Conservation (phyloP, 2,888 invertebrate genomes). For the Gibbula magus region DNA sequence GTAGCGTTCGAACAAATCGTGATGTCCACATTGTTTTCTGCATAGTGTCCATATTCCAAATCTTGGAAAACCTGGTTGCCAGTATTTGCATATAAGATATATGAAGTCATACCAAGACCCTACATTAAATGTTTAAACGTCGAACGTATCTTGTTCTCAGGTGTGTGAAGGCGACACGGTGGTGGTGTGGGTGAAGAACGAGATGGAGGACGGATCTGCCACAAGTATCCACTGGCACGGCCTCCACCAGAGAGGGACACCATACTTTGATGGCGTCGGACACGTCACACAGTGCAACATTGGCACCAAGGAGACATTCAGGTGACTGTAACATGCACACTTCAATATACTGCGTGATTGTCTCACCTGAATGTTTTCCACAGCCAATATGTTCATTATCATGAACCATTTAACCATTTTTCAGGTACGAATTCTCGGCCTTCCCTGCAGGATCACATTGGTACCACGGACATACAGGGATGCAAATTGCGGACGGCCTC, state of each 20-base stretch:
- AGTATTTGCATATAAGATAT: too few species aligned
- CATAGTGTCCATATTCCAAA: too few species aligned
- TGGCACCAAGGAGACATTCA: slow-evolving; percentile 46
- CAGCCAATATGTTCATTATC: too few species aligned
- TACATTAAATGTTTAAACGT: too few species aligned
- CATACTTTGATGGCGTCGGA: slow-evolving; percentile 55
- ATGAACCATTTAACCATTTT: too few species aligned
- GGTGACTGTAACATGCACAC: too few species aligned
- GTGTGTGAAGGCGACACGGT: slow-evolving; percentile 89
- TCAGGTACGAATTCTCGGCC: slow-evolving; percentile 53
- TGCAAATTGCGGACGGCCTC: slow-evolving; percentile 56
- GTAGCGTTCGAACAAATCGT: too few species aligned
- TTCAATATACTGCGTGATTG: too few species aligned
- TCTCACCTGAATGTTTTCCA: too few species aligned
- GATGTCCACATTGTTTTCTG: too few species aligned
- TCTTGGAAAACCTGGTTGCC: too few species aligned
- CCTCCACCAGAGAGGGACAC: slow-evolving; percentile 43
- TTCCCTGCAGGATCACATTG: slow-evolving; percentile 59
- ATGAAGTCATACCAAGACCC: too few species aligned
- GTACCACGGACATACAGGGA: slow-evolving; percentile 61
- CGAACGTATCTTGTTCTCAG: slow-evolving; percentile 73
- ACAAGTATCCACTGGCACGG: slow-evolving; percentile 61
- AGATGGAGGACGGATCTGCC: slow-evolving; percentile 77
- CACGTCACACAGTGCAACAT: slow-evolving; percentile 57
- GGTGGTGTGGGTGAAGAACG: slow-evolving; percentile 88